Conservation (phyloP, 2,888 invertebrate genomes). For the Phyto melanocephala region DNA sequence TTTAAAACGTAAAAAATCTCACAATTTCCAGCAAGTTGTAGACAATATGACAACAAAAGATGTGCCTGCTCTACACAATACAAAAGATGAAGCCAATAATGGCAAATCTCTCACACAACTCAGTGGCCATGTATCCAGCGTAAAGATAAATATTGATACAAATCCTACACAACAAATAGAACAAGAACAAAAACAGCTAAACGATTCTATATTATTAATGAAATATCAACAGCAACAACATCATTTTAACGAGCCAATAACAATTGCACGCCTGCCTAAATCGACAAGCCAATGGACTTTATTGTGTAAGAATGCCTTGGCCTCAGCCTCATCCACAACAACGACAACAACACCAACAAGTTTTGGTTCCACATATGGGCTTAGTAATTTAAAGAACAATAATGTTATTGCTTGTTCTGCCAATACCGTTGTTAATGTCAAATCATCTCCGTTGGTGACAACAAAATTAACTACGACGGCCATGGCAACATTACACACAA, state of each 20-base stretch:
- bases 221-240: background rate
- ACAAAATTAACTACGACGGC: slow-evolving; percentile 9
- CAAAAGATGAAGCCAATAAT: background rate
- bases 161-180: background rate
- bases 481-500: background rate
- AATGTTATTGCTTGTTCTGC: background rate
- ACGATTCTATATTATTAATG: background rate
- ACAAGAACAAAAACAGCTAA: background rate
- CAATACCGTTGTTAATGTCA: slow-evolving; percentile 58
- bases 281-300: slow-evolving; percentile 70
- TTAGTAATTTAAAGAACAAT: too few species aligned
- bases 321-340: slow-evolving; percentile 29
- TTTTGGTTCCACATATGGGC: background rate
- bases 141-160: slow-evolving; percentile 69
- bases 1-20: slow-evolving; percentile 28
- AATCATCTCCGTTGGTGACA: slow-evolving; percentile 28
- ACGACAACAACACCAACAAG: background rate
- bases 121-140: slow-evolving; percentile 55
- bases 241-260: background rate
- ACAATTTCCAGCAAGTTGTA: background rate
- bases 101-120: slow-evolving; percentile 7
- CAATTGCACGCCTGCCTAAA: slow-evolving; percentile 4
- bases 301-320: slow-evolving; percentile 69
- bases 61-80: background rate
- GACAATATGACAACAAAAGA: slow-evolving; percentile 36